Base-by-base conservation (phyloP, 2,888 invertebrate species). In the Cactoblastis cactorum region DNA sequence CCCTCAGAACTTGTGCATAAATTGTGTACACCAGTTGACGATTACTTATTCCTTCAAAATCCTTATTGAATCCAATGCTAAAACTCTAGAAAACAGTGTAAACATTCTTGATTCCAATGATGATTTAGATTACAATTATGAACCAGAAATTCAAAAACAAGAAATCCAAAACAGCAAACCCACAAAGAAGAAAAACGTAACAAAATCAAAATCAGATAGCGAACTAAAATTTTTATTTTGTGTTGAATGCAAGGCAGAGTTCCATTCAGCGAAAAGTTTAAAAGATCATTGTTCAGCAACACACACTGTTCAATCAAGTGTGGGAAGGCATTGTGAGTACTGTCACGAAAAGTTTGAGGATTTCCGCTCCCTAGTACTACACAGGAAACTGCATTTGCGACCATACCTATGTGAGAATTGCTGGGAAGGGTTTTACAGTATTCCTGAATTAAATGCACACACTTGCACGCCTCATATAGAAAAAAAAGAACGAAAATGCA, bases 261-360 rank as follows among this genome's bases (percentile, higher is more conserved):
- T 85, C 54, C 54, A 65, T 50, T 78, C 81, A 0, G 59, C 69
- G 0, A 74, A 74, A 55, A 57, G 66, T 1, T 59, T 90, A 0
- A 73, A 59, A 46, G 74, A 80, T 34, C 90, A 90, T 56, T 89
- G 86, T 51, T 54, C 53, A 3, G 74, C 61, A n/a, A 75, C 62
- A 39, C 90, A 90, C 61, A 71, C 82, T 2, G 62, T 73, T 0
- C 84, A 82, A 58, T 80, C 71, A 4, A 45, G 59, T 2, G 53
- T 70, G 1, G 90, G 90, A 0, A 70, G 88, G 56, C 81, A 83
- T 53, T 90, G 90, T 66, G 80, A 87, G 39, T 89, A 82, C 55
- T 90, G 90, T 52, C 74, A 78, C 66, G 87, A 88, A 55, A 87
- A 83, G 53, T 89, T 89, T 69, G 82, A 85, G 38, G 88, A 88